Evolutionary conservation across 2,888 invertebrate species (phyloP).

Genomic region (Gortyna flavago): DNA sequence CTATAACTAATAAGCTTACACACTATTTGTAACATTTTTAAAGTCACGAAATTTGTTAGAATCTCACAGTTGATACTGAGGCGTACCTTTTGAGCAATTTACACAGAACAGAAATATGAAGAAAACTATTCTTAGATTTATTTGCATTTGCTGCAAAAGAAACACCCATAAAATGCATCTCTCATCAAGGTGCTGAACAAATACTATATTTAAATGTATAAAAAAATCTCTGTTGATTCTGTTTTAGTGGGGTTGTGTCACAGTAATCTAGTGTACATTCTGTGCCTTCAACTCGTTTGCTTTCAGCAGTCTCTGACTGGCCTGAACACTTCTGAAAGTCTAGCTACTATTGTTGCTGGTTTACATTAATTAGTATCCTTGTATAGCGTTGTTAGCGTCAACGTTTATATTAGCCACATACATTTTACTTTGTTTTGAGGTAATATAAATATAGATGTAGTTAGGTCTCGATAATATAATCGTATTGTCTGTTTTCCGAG

Average conservation of each 20-base stretch:
- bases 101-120: slow-evolving; percentile 38
- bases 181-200: slow-evolving; percentile 68
- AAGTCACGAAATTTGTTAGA: slow-evolving; percentile 63
- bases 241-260: slow-evolving; percentile 80
- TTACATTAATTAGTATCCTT: slow-evolving; percentile 64
- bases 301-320: slow-evolving; percentile 78
- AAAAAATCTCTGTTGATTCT: slow-evolving; percentile 62
- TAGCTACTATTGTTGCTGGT: slow-evolving; percentile 73
- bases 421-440: slow-evolving; percentile 63
- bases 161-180: slow-evolving; percentile 47
- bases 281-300: slow-evolving; percentile 85
- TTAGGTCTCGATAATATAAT: slow-evolving; percentile 60
- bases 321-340: slow-evolving; percentile 69
- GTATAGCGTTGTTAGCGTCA: slow-evolving; percentile 61
- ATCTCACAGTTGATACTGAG: slow-evolving; percentile 68
- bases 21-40: slow-evolving; percentile 49
- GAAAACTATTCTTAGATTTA: slow-evolving; percentile 44
- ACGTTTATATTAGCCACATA: slow-evolving; percentile 63
- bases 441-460: slow-evolving; percentile 65
- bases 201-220: slow-evolving; percentile 63
- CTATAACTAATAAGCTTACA: slow-evolving; percentile 56
- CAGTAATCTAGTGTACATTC: slow-evolving; percentile 81
- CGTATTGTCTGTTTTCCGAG: slow-evolving; percentile 58
- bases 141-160: slow-evolving; percentile 56
- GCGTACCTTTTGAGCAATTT: slow-evolving; percentile 57